Percentiles rank a stretch among this genome's conserved stretches.
Evolutionary conservation across 30 jellyfish, hydroid and myxozoan genomes (phyloP).

Genomic region (Mastigias papua): DNA sequence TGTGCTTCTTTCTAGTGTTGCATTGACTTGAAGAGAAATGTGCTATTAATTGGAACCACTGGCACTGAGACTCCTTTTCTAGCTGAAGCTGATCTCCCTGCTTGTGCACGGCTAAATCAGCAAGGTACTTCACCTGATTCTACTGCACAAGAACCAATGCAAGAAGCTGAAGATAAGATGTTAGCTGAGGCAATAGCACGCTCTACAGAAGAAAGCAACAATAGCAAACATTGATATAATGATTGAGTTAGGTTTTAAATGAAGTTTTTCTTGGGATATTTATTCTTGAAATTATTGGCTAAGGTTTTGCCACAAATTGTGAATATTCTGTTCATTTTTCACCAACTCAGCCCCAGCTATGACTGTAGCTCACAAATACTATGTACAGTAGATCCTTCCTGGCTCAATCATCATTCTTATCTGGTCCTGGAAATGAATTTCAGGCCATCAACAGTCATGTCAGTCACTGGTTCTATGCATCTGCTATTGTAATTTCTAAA

Average conservation of each 20-base stretch:
- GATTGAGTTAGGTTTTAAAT: neutral
- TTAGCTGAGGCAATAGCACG: conserved; percentile 92
- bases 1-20: conserved; percentile 82
- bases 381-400: no score
- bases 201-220: conserved; percentile 69
- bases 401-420: no score
- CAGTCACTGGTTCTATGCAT: no score
- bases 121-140: conserved; percentile 63
- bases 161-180: conserved; percentile 95
- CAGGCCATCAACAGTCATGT: no score
- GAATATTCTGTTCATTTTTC: no score
- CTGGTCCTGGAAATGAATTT: no score
- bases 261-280: no score
- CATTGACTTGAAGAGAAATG: conserved; percentile 83
- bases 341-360: no score
- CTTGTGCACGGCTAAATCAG: conserved; percentile 88
- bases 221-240: conserved; percentile 6
- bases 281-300: no score
- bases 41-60: conserved; percentile 94
- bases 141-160: conserved; percentile 46
- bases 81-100: conserved; percentile 95
- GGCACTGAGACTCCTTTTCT: conserved; percentile 89
- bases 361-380: no score
- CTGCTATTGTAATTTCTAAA: no score
- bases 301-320: no score